Base-by-base conservation (phyloP, 2,113 vertebrate species). In the Sylvicapra grimmia region DNA sequence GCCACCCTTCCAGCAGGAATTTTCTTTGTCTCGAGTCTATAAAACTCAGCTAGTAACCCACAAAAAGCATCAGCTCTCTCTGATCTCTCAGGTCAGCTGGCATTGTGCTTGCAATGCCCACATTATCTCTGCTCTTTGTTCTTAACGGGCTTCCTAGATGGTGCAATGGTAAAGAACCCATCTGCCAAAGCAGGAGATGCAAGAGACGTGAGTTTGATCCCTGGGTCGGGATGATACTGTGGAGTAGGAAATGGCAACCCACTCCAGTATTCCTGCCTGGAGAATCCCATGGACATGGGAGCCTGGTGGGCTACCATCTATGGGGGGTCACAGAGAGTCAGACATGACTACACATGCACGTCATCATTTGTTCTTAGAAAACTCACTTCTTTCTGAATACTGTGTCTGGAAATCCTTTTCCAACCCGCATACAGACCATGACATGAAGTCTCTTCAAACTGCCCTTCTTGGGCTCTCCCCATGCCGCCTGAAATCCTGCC, bases 231-330 rank as follows among this genome's bases (percentile, higher is more conserved):
- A 77, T 27, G 72, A 77, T 27, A 25, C 36, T 12, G 0, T 14
- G 21, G 72, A 75, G 72, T 23, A 75, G 40, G 72, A 77, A 77
- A 77, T 27, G 72, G 40, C 40, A 27, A 8, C 13, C 72, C 40
- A 27, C 12, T 77, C 72, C 40, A 27, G 72, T 27, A 44, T 15
- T 77, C 72, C 25, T 77, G 40, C 23, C 72, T 77, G 72, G 72
- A 77, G 13, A 44, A 77, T 77, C 72, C 23, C 40, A 77, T 15
- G 40, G 40, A 8, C 6, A 15, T 23, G 40, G 36, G 12, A 44
- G n/a, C 36, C 36, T 40, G 68, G 10, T 0, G 2, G 5, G 36
- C n/a, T 75, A 13, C 0, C 40, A 23, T 75, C 68, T 21, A 40
- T 3, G 5, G n/a, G 12, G n/a, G 6, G 6, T 40, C 11, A 23